A percentile compares a stretch with the other conserved stretches of the same genome.
Evolutionary conservation across 2,113 vertebrate species (phyloP).

Genomic region (Sterna hirundo): DNA sequence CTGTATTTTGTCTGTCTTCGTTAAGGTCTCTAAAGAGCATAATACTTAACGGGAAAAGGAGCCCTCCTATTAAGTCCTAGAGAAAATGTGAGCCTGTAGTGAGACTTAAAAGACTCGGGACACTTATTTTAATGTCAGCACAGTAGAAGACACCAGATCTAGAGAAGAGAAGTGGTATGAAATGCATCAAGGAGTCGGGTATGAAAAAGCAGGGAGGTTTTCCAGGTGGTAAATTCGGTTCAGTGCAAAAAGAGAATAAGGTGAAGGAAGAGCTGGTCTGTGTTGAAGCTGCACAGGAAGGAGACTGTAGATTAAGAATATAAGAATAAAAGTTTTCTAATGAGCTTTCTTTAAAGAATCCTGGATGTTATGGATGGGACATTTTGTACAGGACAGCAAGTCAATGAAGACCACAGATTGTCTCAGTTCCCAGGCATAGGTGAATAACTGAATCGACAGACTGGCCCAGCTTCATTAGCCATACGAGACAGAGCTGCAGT

Average conservation of each 20-base stretch:
- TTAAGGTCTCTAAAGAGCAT: background rate
- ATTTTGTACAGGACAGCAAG: background rate
- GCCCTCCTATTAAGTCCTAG: background rate
- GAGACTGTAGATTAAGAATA: background rate
- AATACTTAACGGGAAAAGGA: background rate
- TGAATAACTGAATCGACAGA: background rate
- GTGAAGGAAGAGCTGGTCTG: background rate
- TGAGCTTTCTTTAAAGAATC: background rate
- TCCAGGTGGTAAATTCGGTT: background rate
- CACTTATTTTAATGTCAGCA: background rate
- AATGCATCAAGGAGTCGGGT: background rate
- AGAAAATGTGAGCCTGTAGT: background rate
- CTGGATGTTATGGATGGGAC: background rate
- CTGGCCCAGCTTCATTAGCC: background rate
- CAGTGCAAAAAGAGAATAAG: background rate
- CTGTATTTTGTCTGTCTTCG: background rate
- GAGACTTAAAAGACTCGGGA: background rate
- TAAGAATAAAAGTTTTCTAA: background rate
- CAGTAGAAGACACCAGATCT: background rate
- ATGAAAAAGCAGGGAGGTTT: background rate
- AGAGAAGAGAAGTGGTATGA: background rate
- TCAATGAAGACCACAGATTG: background rate
- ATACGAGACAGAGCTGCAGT: background rate
- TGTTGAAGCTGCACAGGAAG: background rate
- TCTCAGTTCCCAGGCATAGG: background rate